phyloP scores from a whole-genome alignment of 2,888 invertebrate genomes.

The Drosophila subquinaria region DNA sequence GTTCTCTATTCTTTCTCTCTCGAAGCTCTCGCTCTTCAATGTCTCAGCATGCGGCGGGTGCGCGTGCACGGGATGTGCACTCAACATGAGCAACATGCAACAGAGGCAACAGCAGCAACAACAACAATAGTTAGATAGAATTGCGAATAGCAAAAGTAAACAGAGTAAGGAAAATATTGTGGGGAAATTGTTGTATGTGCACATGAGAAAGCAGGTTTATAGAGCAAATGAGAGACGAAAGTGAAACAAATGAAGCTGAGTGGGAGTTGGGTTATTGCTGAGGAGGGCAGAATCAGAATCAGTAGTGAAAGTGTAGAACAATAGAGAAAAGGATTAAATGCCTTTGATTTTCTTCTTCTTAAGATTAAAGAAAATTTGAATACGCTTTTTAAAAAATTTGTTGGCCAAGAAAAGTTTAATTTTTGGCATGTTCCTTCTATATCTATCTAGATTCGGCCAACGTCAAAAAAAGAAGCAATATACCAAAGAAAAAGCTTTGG shows the following conservation, averaged over 20 bases:
- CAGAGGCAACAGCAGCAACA: slow-evolving; percentile 35
- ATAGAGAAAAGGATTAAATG: slow-evolving; percentile 15
- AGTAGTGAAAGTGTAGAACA: slow-evolving; percentile 35
- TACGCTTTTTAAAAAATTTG: background rate
- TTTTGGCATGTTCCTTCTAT: background rate
- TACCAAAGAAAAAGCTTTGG: slow-evolving; percentile 40
- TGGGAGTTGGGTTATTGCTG: slow-evolving; percentile 17
- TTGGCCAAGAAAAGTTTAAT: background rate
- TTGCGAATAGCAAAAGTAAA: slow-evolving; percentile 34
- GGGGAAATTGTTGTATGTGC: slow-evolving; percentile 53
- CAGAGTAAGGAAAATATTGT: slow-evolving; percentile 44
- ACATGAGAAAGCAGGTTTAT: slow-evolving; percentile 66
- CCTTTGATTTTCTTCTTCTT: background rate
- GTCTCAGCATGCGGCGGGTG: slow-evolving; percentile 24
- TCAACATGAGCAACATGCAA: slow-evolving; percentile 36
- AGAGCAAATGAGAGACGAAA: slow-evolving; percentile 63
- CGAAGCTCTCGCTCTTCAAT: slow-evolving; percentile 1
- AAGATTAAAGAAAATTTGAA: background rate
- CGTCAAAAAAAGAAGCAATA: slow-evolving; percentile 12
- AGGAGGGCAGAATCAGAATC: slow-evolving; percentile 1
- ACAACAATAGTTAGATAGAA: slow-evolving; percentile 39
- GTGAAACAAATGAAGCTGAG: slow-evolving; percentile 57
- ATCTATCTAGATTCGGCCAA: slow-evolving; percentile 3
- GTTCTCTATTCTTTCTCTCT: background rate
- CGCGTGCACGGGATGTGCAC: slow-evolving; percentile 46